A percentile compares a stretch with the other conserved stretches of the same genome.
Evolutionary conservation across 2,113 vertebrate genomes (phyloP).

Genomic region (Elephas maximus): DNA sequence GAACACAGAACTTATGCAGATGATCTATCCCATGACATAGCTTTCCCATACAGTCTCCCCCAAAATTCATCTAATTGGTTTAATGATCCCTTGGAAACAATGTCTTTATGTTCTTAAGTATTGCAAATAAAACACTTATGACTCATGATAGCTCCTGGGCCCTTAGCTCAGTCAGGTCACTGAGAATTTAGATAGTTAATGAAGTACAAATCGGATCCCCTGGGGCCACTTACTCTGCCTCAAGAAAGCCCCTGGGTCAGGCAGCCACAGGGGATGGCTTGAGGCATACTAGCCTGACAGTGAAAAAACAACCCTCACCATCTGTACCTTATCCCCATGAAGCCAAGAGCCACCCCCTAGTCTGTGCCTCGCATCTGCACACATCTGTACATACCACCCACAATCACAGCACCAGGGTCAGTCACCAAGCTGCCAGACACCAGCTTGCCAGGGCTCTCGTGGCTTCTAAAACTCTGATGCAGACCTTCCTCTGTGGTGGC

Average conservation of each 20-base stretch:
- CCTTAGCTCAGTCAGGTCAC: slow-evolving; percentile 17
- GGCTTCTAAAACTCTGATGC: neutral
- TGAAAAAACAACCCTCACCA: slow-evolving; percentile 40
- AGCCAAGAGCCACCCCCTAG: neutral
- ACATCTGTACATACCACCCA: neutral
- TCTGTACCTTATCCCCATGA: neutral
- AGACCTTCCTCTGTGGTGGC: neutral
- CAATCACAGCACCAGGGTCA: neutral
- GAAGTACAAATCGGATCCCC: slow-evolving; percentile 34
- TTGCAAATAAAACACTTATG: slow-evolving; percentile 45
- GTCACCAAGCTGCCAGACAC: neutral
- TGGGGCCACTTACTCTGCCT: slow-evolving; percentile 52
- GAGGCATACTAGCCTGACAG: neutral
- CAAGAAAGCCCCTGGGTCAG: slow-evolving; percentile 27
- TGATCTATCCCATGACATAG: neutral
- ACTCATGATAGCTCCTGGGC: slow-evolving; percentile 37
- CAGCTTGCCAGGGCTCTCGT: neutral
- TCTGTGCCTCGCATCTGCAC: neutral
- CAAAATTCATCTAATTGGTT: neutral
- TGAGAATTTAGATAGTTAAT: slow-evolving; percentile 53
- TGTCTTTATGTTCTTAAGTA: neutral
- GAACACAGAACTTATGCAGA: neutral
- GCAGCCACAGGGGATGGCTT: neutral
- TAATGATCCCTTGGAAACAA: slow-evolving; percentile 21
- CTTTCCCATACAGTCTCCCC: neutral